Base-by-base conservation (phyloP, 1,140 invertebrate genomes). In the Acromyrmex echinatior region DNA sequence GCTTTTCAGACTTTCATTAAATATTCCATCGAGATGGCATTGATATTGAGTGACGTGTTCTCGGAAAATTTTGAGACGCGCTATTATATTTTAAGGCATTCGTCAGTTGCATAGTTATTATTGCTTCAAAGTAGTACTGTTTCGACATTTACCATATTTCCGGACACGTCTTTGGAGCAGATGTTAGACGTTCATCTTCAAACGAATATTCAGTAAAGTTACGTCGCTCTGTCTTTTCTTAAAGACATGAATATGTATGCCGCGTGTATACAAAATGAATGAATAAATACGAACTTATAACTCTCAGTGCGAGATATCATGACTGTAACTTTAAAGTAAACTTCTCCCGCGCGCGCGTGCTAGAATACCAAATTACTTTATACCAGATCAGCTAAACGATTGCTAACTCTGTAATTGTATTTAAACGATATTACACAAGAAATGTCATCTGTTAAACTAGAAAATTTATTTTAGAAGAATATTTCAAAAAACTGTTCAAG, bases 231-330 rank as follows among this genome's bases (percentile, higher is more conserved):
- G 80, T 84, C 80, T 76, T 84, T 74, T 62, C 80, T 74, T 62
- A 62, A 49, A 49, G 39, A 49, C 45, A 84, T 84, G 80, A 84
- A 84, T 84, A 84, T 84, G 80, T 76, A 84, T 84, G 70, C 56
- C 56, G 53, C 70, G 70, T 84, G 80, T 84, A 84, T 76, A 84
- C 80, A 84, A 84, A 84, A 84, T 84, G 80, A 76, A 84, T 84
- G 80, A 84, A 84, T 84, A 84, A 84, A 84, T 84, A 84, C 68
- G 53, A 62, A 82, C 80, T 84, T 84, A 76, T 84, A 84, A 76
- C 80, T 62, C 68, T 31, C 80, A 28, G 80, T 25, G 56, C 56
- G 31, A 84, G 70, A 76, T 86, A 86, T 79, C 82, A 65, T 86
- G 74, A 56, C 82, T 86, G 63, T 86, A 77, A 79, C 82, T 86